Evolutionary conservation across 2,888 invertebrate genomes (phyloP).

Genomic region (Drosophila greeni): DNA sequence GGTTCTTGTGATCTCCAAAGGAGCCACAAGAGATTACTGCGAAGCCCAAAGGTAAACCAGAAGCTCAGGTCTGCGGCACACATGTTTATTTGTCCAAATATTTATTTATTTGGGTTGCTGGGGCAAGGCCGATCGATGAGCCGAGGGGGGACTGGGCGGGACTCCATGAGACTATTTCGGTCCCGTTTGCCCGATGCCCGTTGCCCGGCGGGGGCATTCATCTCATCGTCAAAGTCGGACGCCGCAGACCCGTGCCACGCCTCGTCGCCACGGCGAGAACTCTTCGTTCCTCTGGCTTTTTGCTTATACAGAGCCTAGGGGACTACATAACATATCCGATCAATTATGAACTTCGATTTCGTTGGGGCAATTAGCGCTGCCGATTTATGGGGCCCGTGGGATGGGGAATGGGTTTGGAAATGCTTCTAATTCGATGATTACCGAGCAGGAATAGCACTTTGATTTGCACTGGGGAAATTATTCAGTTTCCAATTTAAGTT

Average conservation of each 20-base stretch:
- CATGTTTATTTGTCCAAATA: slow-evolving; percentile 64
- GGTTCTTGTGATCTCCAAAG: slow-evolving; percentile 12
- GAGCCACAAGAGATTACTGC: slow-evolving; percentile 9
- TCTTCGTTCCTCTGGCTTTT: slow-evolving; percentile 6
- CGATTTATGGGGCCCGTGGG: slow-evolving; percentile 17
- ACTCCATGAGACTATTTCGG: slow-evolving; percentile 48
- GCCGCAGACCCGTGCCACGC: slow-evolving; percentile 45
- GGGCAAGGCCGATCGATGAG: slow-evolving; percentile 57
- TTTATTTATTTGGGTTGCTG: slow-evolving; percentile 55
- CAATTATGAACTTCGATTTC: slow-evolving; percentile 54
- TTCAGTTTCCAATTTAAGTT: slow-evolving; percentile 34
- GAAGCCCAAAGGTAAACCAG: slow-evolving; percentile 20
- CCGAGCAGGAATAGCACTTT: slow-evolving; percentile 28
- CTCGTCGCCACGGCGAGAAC: slow-evolving; percentile 17
- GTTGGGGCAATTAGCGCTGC: slow-evolving; percentile 21
- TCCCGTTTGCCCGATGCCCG: slow-evolving; percentile 5
- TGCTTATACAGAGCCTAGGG: slow-evolving; percentile 25
- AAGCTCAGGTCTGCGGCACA: slow-evolving; percentile 24
- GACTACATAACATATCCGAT: slow-evolving; percentile 48
- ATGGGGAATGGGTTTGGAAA: slow-evolving; percentile 1
- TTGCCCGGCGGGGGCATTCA: slow-evolving; percentile 39
- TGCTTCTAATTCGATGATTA: slow-evolving; percentile 26
- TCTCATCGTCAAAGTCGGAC: slow-evolving; percentile 32
- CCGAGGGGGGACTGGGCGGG: slow-evolving; percentile 3
- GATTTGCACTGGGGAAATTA: slow-evolving; percentile 25